phyloP scores from a whole-genome alignment of 2,113 vertebrate species.

The Murina feae region DNA sequence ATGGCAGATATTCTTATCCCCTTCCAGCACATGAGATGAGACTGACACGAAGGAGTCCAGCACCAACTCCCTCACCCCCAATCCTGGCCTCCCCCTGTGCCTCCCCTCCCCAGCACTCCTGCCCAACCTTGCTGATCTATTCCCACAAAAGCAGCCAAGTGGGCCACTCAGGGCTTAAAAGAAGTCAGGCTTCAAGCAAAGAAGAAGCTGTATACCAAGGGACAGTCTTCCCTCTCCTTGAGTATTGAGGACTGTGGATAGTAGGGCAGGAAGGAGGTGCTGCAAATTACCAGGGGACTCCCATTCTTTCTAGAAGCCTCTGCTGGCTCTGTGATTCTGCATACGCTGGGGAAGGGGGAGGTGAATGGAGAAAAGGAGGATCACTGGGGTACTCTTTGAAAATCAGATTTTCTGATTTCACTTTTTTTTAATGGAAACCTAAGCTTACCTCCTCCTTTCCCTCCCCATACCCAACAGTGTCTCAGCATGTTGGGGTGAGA shows the following conservation, averaged over 20 bases:
- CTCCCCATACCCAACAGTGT: not conserved
- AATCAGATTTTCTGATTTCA: constrained; percentile 22
- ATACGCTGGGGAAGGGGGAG: not conserved
- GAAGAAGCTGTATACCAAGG: not conserved
- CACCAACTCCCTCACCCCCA: not conserved
- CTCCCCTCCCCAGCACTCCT: not conserved
- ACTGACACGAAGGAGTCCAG: not conserved
- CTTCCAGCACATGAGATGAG: not conserved
- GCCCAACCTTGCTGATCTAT: not conserved
- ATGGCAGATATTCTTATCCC: constrained; percentile 41
- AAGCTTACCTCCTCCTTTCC: not conserved
- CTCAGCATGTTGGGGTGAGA: constrained; percentile 6
- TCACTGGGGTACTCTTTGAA: not conserved
- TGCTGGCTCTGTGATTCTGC: not conserved
- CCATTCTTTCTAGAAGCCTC: not conserved
- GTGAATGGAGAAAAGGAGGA: not conserved
- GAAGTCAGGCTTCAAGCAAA: constrained; percentile 16
- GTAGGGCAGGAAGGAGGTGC: not conserved
- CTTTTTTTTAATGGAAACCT: constrained; percentile 29
- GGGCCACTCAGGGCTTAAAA: not conserved
- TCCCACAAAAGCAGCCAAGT: constrained; percentile 35
- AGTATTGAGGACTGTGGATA: not conserved
- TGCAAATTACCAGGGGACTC: not conserved
- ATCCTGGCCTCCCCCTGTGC: not conserved
- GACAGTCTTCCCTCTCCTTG: not conserved